phyloP scores from a whole-genome alignment of 2,113 vertebrate genomes.

The Lota lota region DNA sequence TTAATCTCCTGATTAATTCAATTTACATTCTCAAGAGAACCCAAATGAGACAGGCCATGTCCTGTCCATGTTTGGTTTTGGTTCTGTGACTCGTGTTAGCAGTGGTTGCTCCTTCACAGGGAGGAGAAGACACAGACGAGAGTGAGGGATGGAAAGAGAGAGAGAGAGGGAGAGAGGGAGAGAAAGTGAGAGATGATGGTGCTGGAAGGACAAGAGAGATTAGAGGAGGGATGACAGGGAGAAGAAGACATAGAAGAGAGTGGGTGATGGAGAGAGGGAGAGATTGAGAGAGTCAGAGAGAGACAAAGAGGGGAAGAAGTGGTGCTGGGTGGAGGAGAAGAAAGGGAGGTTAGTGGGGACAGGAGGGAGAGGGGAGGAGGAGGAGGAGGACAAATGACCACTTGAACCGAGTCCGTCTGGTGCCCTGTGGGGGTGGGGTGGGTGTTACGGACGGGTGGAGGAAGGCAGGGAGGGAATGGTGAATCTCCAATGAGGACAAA shows the following conservation, averaged over 20 bases:
- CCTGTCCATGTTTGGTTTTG: too few species aligned
- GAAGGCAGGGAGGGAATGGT: neutral
- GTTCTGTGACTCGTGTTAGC: too few species aligned
- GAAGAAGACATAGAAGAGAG: too few species aligned
- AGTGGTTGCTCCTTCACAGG: too few species aligned
- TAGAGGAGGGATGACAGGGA: too few species aligned
- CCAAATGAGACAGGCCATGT: neutral
- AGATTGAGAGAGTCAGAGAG: neutral
- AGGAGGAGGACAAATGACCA: constrained; percentile 38
- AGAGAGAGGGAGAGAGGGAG: too few species aligned
- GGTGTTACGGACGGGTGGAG: neutral
- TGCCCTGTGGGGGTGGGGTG: constrained; percentile 22
- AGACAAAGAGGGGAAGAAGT: constrained; percentile 9
- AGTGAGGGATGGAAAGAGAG: too few species aligned
- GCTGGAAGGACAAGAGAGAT: too few species aligned
- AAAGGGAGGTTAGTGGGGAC: constrained; percentile 20
- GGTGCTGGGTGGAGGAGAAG: constrained; percentile 15
- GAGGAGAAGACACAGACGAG: too few species aligned
- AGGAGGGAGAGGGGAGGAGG: constrained; percentile 15
- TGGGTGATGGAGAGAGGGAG: too few species aligned
- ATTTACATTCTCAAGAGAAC: neutral
- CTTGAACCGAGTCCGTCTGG: constrained; percentile 42
- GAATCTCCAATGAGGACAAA: constrained; percentile 50
- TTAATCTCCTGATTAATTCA: neutral
- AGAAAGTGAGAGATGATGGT: too few species aligned